Evolutionary conservation across 2,113 vertebrate genomes (phyloP), one percentile per base, ranked within the genome.

Genomic region (Halichoeres trimaculatus): DNA sequence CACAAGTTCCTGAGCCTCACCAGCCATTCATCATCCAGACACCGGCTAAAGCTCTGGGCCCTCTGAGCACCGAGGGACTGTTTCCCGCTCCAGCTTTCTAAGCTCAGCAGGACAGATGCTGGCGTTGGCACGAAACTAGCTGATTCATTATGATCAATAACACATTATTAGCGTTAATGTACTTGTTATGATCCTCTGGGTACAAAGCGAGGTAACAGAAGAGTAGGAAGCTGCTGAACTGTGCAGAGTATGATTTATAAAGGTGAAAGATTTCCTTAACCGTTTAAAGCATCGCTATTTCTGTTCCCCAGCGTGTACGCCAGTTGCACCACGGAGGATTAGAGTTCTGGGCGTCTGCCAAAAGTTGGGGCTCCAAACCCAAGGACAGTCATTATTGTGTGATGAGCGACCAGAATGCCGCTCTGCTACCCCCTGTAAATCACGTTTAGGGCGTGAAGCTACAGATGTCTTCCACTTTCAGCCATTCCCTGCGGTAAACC

Each of bases 141-240:
- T 48, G 74, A 78, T 83, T 81, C 43, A 69, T 83, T 61, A 76
- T 75, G 77, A 88, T 91, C 85, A 86, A 90, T 90, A 88, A 76
- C 63, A 64, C 80, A 84, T 87, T 85, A 87, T 87, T 85, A 81
- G 43, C 0, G 0, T 58, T 84, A 87, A 87, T 87, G 68, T 74
- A 70, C 54, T 77, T 81, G 52, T 79, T 78, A 80, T 54, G 45
- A 63, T 51, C 69, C 59, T 80, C 30, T 1, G 71, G 78, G 60
- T 65, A 40, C 2, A 19, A 52, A 38, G 41, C 61, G 43, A 51
- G 51, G 50, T 70, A 66, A 71, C 38, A 34, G 66, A 76, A 41
- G 8, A 69, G 22, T 45, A 20, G 38, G 80, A 68, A 59, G 22
- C 53, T 67, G 76, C 80, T 72, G 70, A 83, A 53, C 50, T 9